A percentile compares a stretch with the other conserved stretches of the same genome.
Evolutionary conservation across 1,140 invertebrate genomes (phyloP).

Genomic region (Hydropsyche tenuis): DNA sequence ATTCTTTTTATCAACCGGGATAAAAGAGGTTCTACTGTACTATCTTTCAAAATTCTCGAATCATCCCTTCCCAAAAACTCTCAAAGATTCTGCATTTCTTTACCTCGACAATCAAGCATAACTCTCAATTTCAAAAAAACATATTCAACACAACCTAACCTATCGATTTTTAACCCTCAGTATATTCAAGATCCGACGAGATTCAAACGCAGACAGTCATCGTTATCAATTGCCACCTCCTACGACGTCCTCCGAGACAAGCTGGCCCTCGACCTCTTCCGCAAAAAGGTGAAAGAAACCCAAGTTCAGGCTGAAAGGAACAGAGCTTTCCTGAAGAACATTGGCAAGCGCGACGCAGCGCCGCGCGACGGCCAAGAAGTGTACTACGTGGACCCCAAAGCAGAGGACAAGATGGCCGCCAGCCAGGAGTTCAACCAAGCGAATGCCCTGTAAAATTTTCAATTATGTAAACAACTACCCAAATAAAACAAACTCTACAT

Average conservation of each 20-base stretch:
- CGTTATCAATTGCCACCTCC: constrained; percentile 79
- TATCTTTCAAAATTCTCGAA: too few relatives aligned
- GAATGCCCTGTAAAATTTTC: constrained; percentile 39
- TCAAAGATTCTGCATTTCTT: too few relatives aligned
- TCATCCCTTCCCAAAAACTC: too few relatives aligned
- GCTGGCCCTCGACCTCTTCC: constrained; percentile 74
- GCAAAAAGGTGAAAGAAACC: constrained; percentile 72
- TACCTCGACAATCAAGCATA: too few relatives aligned
- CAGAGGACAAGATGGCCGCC: constrained; percentile 32
- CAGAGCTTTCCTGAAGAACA: constrained; percentile 65
- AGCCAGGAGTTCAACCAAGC: constrained; percentile 33
- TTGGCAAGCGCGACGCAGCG: constrained; percentile 62
- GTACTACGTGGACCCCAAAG: constrained; percentile 35
- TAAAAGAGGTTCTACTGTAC: too few relatives aligned
- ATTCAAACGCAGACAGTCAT: constrained; percentile 68
- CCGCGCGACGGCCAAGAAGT: too few relatives aligned
- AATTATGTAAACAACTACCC: neutral
- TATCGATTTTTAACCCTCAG: constrained; percentile 39
- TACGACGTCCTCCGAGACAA: constrained; percentile 78
- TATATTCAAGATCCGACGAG: constrained; percentile 47
- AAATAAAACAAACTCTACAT: too few relatives aligned
- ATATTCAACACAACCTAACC: too few relatives aligned
- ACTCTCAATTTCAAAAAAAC: too few relatives aligned
- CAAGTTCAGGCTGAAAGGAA: constrained; percentile 59
- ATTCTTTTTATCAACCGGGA: too few relatives aligned